These are phyloP conservation scores for Contarinia nasturtii DNA, from an alignment of 1,140 invertebrate species.

Conservation along the genomic window DNA sequence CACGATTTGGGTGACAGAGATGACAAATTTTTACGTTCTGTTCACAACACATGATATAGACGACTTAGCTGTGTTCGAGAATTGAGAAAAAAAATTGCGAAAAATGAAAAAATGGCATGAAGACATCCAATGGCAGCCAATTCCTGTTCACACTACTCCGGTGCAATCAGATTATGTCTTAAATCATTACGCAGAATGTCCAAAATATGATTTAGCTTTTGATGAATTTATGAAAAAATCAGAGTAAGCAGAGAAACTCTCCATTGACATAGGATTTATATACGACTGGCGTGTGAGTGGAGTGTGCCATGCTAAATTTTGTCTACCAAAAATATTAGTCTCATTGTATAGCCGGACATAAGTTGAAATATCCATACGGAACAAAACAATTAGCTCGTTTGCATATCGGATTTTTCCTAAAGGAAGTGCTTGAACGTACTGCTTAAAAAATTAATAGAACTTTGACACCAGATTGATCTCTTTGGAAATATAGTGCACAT, in stretches of 20 bases:
- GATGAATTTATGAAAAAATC: neutral
- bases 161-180: conserved; percentile 42
- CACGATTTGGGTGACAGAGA: too few species aligned
- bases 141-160: conserved; percentile 66
- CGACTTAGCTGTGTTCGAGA: too few species aligned
- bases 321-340: too few species aligned
- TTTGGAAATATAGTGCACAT: conserved; percentile 62
- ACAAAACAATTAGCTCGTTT: conserved; percentile 30
- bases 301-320: too few species aligned
- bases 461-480: conserved; percentile 32
- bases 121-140: conserved; percentile 65
- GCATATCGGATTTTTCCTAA: conserved; percentile 41
- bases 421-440: conserved; percentile 40
- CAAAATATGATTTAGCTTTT: conserved; percentile 28
- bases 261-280: too few species aligned
- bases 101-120: conserved; percentile 53
- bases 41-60: too few species aligned
- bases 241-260: too few species aligned
- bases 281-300: too few species aligned
- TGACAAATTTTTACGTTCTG: too few species aligned
- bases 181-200: conserved; percentile 47
- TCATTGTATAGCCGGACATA: too few species aligned
- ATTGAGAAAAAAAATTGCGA: too few species aligned
- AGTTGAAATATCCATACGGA: too few species aligned
- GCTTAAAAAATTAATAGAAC: conserved; percentile 20